Evolutionary conservation across 1,140 invertebrate genomes (phyloP), one percentile per base, ranked within the genome.

Genomic region (Belonocnema kinseyi): DNA sequence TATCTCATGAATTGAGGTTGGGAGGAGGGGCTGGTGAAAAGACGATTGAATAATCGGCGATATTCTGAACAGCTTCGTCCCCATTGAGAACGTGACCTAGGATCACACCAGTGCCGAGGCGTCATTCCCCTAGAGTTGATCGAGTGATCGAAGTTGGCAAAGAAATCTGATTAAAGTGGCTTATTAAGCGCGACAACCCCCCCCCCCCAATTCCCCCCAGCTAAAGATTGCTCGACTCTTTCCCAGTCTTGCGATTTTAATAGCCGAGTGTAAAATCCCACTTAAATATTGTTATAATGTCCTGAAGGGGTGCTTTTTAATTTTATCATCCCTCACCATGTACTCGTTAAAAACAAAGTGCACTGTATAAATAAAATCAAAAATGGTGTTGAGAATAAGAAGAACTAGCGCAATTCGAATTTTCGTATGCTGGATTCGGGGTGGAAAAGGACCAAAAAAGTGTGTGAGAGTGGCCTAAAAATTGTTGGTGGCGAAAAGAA

Each of bases 101-200:
- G 40, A 46, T 46, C 40, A 46, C 40, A 46, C 40, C 40, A 17
- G n/a, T 54, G 8, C 17, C n/a, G 53, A n/a, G 53, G 17, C 16
- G 16, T 17, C 8, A 54, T 17, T 17, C 53, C n/a, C n/a, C 17
- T 19, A 19, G 10, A 54, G 53, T 54, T 54, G 53, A 54, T 54
- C n/a, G 16, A 54, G 14, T 66, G 33, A 66, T 66, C 26, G 40
- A 66, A 66, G 21, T 66, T 66, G 61, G 61, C 61, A 14, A 66
- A 66, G 61, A 66, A 40, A 66, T 46, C 61, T 66, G 40, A 66
- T 66, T 66, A 66, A 66, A 33, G 26, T 33, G 61, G 61, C 10
- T 2, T 3, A 33, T 33, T 16, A 33, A 16, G 58, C 10, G 33
- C 21, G 4, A 1, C 11, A 5, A 14, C 13, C 58, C 11, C 3